These are phyloP conservation scores for Lymantria monacha DNA, from an alignment of 2,888 invertebrate species.

Conservation along the genomic window DNA sequence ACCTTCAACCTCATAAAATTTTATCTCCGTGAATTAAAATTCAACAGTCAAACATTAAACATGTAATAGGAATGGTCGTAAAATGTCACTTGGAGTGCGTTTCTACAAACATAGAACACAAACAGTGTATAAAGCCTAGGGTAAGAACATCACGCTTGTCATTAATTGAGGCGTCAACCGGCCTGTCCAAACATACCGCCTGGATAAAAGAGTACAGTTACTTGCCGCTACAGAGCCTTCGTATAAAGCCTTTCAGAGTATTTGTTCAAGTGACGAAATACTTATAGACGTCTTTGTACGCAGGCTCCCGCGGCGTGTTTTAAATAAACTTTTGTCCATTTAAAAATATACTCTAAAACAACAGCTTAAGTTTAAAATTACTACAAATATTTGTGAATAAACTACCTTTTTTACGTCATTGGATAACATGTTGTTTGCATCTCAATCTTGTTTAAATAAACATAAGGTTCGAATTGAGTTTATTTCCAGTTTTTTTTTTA, in stretches of 20 bases:
- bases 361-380: slow-evolving; percentile 35
- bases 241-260: slow-evolving; percentile 65
- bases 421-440: slow-evolving; percentile 27
- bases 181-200: slow-evolving; percentile 60
- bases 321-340: slow-evolving; percentile 23
- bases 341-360: slow-evolving; percentile 38
- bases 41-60: slow-evolving; percentile 29
- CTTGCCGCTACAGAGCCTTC: slow-evolving; percentile 49
- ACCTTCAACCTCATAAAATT: slow-evolving; percentile 10
- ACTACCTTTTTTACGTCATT: slow-evolving; percentile 40
- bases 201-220: slow-evolving; percentile 63
- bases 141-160: slow-evolving; percentile 34
- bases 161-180: slow-evolving; percentile 67
- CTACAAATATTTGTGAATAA: slow-evolving; percentile 23
- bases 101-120: slow-evolving; percentile 44
- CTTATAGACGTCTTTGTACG: slow-evolving; percentile 60
- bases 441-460: slow-evolving; percentile 21
- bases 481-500: slow-evolving; percentile 34
- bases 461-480: slow-evolving; percentile 25
- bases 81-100: slow-evolving; percentile 32
- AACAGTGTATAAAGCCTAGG: slow-evolving; percentile 42
- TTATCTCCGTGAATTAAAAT: slow-evolving; percentile 21
- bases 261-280: slow-evolving; percentile 67
- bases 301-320: slow-evolving; percentile 54
- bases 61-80: slow-evolving; percentile 25